Evolutionary conservation across 2,797 vertebrate genomes (phyloP).

Genomic region (Melopsittacus undulatus): DNA sequence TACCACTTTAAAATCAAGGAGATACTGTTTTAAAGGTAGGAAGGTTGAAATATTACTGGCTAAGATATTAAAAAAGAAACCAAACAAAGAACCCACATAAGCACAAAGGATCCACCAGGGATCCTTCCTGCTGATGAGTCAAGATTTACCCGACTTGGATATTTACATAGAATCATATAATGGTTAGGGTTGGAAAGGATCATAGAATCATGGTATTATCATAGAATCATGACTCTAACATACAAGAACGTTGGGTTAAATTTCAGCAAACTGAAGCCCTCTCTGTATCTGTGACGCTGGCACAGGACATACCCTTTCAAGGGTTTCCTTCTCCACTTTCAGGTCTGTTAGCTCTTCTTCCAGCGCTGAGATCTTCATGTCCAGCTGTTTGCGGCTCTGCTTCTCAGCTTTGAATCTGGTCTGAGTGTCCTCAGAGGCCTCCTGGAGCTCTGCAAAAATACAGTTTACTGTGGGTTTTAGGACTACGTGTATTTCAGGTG

Average conservation of each 20-base stretch:
- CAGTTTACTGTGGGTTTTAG: background rate
- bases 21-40: background rate
- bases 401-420: slow-evolving; percentile 85
- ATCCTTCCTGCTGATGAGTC: background rate
- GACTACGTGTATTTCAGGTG: background rate
- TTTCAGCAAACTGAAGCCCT: background rate
- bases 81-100: background rate
- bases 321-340: slow-evolving; percentile 83
- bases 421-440: slow-evolving; percentile 79
- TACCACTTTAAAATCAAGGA: background rate
- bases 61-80: background rate
- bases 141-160: background rate
- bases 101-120: background rate
- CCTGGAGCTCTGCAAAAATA: slow-evolving; percentile 83
- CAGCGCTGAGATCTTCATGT: slow-evolving; percentile 79
- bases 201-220: background rate
- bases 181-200: background rate
- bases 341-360: slow-evolving; percentile 91
- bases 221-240: background rate
- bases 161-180: background rate
- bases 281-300: background rate
- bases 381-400: slow-evolving; percentile 86
- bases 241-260: background rate
- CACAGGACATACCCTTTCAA: slow-evolving; percentile 82
- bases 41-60: background rate